Base-by-base conservation (phyloP, 2,888 invertebrate genomes). In the Ormyrus nitidulus region DNA sequence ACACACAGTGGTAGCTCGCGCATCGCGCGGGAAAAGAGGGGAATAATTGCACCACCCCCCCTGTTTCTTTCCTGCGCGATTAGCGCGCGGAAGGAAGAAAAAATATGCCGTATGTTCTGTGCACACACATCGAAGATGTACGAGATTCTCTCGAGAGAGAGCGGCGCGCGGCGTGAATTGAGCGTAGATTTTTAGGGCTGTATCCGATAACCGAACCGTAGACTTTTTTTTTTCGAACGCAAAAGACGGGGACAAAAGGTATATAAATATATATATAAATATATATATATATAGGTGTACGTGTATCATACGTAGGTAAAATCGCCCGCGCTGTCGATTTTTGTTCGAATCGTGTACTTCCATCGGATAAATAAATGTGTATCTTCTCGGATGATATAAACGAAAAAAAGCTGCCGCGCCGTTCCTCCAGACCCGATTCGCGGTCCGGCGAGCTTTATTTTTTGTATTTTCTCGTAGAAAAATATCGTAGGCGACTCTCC, bases 371-470 rank as follows among this genome's bases (percentile, higher is more conserved):
- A 34, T 3, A 34, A 34, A 19, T 19, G 2, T 3, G 34, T 34
- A 34, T 34, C 34, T 74, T 68, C 76, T 77, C 65, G 75, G 0
- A 34, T 34, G 34, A 78, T 79, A 76, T 79, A 68, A 19, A 34
- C 34, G 34, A 34, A 34, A 34, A 34, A 34, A 81, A 76, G 78
- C 77, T 74, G 77, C 61, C 65, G 44, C 46, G n/a, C 44, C 74
- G 73, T 77, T 70, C 70, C 49, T 74, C 64, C 64, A 70, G 76
- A 73, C 59, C 54, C 78, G 51, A 76, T 70, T 49, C 54, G 56
- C 70, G 76, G 68, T 34, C 68, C 70, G 74, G 65, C 11, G 66
- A 71, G 78, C 75, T 81, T 78, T 81, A 81, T 78, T 78, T 81
- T 78, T 78, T 77, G 72, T 77, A 81, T 77, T 72, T 72, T 69